Evolutionary conservation across 2,113 vertebrate species (phyloP).

Genomic region (Rattus rattus): DNA sequence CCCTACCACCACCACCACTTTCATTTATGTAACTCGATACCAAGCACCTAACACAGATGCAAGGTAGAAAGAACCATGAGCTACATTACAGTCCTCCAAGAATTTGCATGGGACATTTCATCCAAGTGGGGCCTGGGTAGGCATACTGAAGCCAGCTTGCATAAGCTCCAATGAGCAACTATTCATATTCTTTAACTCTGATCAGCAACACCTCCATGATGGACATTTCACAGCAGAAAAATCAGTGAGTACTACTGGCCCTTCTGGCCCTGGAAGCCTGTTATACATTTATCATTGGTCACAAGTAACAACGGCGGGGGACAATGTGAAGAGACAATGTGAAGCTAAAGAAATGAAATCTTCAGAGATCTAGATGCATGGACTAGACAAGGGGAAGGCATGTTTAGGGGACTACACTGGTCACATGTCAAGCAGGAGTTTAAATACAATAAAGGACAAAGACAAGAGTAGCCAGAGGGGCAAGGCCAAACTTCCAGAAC

Average conservation of each 20-base stretch:
- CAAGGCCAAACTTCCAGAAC: background rate
- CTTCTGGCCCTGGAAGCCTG: background rate
- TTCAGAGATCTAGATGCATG: background rate
- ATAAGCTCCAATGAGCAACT: background rate
- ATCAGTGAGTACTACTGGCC: background rate
- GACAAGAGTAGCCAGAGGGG: background rate
- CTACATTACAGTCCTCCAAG: background rate
- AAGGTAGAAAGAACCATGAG: background rate
- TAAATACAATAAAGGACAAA: too few relatives aligned
- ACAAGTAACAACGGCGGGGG: background rate
- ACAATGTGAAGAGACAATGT: background rate
- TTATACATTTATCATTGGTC: too few relatives aligned
- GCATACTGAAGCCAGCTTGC: background rate
- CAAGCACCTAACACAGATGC: background rate
- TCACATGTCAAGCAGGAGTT: background rate
- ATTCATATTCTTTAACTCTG: background rate
- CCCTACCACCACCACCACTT: background rate
- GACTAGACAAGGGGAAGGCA: background rate
- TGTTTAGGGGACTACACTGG: background rate
- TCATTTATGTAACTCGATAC: background rate
- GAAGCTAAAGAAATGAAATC: background rate
- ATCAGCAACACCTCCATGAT: accelerated
- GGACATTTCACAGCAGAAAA: background rate
- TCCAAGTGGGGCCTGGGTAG: accelerated
- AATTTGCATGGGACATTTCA: background rate